Evolutionary conservation across 2,797 vertebrate species (phyloP).

Genomic region (Aldrovandia affinis): DNA sequence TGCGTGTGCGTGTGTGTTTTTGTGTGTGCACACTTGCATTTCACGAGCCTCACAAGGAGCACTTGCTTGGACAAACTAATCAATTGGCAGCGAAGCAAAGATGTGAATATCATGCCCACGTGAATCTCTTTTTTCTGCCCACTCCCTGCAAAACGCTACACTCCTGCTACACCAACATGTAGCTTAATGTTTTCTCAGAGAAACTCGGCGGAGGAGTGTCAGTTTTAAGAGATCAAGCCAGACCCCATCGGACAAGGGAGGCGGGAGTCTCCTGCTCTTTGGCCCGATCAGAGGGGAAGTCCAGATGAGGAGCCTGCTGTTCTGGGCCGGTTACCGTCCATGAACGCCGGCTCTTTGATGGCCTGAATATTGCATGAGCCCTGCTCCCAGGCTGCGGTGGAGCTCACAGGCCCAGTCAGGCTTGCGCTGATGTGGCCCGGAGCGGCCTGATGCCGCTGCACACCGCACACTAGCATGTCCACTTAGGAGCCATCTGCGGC

Average conservation of each 20-base stretch:
- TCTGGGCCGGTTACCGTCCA: conserved; percentile 11
- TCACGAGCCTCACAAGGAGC: conserved; percentile 63
- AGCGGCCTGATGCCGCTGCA: conserved; percentile 66
- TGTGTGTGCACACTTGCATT: conserved; percentile 37
- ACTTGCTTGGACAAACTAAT: conserved; percentile 58
- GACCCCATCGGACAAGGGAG: conserved; percentile 23
- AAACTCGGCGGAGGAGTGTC: not conserved
- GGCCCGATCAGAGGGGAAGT: not conserved
- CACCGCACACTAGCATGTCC: conserved; percentile 45
- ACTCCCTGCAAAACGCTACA: not conserved
- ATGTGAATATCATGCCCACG: conserved; percentile 62
- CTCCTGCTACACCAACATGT: not conserved
- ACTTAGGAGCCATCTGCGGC: conserved; percentile 73
- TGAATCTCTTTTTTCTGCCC: conserved; percentile 47
- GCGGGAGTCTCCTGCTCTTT: conserved; percentile 20
- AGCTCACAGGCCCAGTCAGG: conserved; percentile 64
- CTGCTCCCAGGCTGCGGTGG: conserved; percentile 66
- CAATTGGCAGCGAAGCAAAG: conserved; percentile 61
- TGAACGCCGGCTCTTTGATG: conserved; percentile 55
- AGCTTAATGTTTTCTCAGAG: not conserved
- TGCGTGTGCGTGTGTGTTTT: too few relatives aligned
- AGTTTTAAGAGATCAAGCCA: not conserved
- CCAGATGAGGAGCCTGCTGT: not conserved
- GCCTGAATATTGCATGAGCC: conserved; percentile 79
- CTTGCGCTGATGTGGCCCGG: conserved; percentile 74